Base-by-base conservation (phyloP, 2,888 invertebrate species). In the Aphelenchoides bicaudatus region DNA sequence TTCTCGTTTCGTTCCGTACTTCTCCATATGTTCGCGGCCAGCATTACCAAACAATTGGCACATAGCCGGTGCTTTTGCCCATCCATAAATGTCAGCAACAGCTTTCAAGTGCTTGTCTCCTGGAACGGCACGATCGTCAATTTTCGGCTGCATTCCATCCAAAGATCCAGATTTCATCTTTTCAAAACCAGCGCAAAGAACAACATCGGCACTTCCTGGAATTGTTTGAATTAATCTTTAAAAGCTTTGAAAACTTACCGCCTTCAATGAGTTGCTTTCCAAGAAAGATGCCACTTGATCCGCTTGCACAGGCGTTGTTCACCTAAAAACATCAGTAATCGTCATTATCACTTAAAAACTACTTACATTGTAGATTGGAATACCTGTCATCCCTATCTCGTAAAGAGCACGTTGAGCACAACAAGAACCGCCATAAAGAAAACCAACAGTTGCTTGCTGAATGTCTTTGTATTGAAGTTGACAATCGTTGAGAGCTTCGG, bases 271-370 rank as follows among this genome's bases (percentile, higher is more conserved):
- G 85, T 81, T 94, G 91, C 79, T 91, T 91, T 0, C 88, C 91
- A 75, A 98, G 83, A 78, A 87, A 85, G 2, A 98, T 81, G 0
- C 96, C 96, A 55, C 88, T 89, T 0, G 94, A 89, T 28, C 98
- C 98, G 1, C 94, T 94, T 0, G 96, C 88, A 79, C 98, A 98
- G 79, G 94, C 94, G 80, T 98, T 98, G 82, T 98, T 96, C 13
- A 96, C 81, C 82, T 82, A 31, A 61, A 65, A 21, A 38, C 23
- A 16, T 37, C 13, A 23, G 1, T 50, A 43, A 38, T 39, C 19
- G 1, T 55, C 21, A n/a, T 21, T n/a, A n/a, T 43, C 43, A 8
- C 58, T 70, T 29, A 72, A 56, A 37, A 71, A 72, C 3, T 66
- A 67, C 43, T 10, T 23, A 66, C 66, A 38, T 82, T 56, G 52